Base-by-base conservation (phyloP, 2,797 vertebrate species). In the Sphenodon punctatus region DNA sequence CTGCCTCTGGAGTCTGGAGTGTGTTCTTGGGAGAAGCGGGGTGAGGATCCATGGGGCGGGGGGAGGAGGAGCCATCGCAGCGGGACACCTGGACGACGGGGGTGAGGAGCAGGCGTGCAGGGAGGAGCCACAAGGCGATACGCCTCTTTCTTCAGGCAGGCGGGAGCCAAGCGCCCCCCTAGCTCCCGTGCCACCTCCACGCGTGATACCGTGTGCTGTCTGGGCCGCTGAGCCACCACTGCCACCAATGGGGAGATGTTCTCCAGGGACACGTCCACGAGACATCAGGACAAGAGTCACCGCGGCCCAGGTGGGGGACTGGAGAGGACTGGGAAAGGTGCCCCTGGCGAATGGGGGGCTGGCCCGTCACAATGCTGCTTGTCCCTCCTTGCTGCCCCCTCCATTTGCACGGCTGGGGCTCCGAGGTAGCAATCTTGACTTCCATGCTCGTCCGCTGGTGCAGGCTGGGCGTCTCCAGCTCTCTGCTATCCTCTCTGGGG, bases 121-220 rank as follows among this genome's bases (percentile, higher is more conserved):
- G 94, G 56, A 87, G n/a, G 43, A 36, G 83, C 88, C 84, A 90
- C 91, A 39, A 93, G 90, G 2, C 97, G 97, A 89, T 97, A 97
- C 86, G 98, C 97, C 90, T 98, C 97, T 91, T 98, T 98, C 43
- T 97, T 96, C 16, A 98, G 96, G 82, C 97, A 98, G 82, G 90
- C 92, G 25, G 81, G 82, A 1, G 70, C 79, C 55, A 78, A 80
- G 4, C 34, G n/a, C 38, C 41, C 73, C 8, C 49, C 15, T 51
- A 82, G 15, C 45, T 82, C 79, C 72, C 27, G 85, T 36, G 85
- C 70, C 76, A 97, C 95, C 86, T 98, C 97, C 58, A 96, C 68
- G 20, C 97, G 97, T 82, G 96, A 96, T 79, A 98, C 97, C 0
- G 97, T 98, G 93, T 98, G 97, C 2, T 97, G 94, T 11, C 97